phyloP scores from a whole-genome alignment of 2,888 invertebrate genomes.

The Syrista parreyssii region DNA sequence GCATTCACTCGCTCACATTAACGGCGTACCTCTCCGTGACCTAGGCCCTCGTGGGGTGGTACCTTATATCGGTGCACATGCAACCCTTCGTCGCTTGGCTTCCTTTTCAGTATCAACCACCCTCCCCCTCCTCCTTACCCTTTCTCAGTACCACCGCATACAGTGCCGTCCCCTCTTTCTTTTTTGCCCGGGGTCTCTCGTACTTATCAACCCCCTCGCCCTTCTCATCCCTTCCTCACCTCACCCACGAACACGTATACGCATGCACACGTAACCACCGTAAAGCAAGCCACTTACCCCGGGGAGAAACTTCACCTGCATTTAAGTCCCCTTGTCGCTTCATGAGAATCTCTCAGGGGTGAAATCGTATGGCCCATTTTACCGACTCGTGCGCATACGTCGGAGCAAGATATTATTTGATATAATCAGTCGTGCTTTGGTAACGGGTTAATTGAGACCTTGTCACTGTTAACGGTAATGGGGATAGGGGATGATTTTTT shows the following conservation, averaged over 20 bases:
- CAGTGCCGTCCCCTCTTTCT: background rate
- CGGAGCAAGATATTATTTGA: background rate
- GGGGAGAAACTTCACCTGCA: constrained; percentile 16
- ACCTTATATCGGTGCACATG: background rate
- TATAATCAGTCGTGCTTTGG: background rate
- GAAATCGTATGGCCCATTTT: constrained; percentile 17
- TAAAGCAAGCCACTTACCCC: constrained; percentile 28
- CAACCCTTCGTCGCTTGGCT: background rate
- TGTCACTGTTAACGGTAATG: background rate
- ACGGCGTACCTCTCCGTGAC: constrained; percentile 10
- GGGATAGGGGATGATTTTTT: background rate
- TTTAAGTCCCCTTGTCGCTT: constrained; percentile 32
- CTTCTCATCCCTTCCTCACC: no score
- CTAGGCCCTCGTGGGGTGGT: background rate
- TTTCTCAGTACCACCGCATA: background rate
- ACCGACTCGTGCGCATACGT: background rate
- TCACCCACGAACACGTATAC: background rate
- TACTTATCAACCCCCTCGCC: constrained; percentile 5
- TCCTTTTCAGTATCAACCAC: constrained; percentile 18
- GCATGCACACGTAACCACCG: constrained; percentile 19
- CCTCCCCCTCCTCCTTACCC: background rate
- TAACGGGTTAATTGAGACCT: background rate
- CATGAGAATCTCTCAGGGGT: constrained; percentile 29
- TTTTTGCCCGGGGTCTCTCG: constrained; percentile 8
- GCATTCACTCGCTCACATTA: constrained; percentile 29